Evolutionary conservation across 2,888 invertebrate species (phyloP).

Genomic region (Pocota personata): DNA sequence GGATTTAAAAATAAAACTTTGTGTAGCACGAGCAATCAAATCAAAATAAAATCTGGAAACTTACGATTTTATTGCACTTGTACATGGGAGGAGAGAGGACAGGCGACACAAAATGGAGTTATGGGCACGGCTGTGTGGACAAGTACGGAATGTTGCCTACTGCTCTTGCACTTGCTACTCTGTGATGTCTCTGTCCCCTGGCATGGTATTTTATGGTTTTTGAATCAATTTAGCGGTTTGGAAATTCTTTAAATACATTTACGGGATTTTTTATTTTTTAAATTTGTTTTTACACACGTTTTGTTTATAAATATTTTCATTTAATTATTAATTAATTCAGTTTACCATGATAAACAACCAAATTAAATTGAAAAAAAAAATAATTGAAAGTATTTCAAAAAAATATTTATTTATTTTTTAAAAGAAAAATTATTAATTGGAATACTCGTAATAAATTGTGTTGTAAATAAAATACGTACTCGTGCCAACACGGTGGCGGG

Average conservation of each 20-base stretch:
- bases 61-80: slow-evolving; percentile 63
- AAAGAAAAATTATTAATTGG: background rate
- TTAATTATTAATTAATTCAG: slow-evolving; percentile 49
- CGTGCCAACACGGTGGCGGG: too few species aligned
- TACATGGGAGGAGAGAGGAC: slow-evolving; percentile 22
- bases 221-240: slow-evolving; percentile 58
- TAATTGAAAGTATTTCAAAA: background rate
- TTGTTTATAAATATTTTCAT: slow-evolving; percentile 24
- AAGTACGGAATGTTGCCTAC: slow-evolving; percentile 12
- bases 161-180: background rate
- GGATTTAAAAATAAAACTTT: slow-evolving; percentile 49
- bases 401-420: background rate
- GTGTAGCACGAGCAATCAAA: slow-evolving; percentile 43
- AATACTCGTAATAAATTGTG: background rate
- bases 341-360: slow-evolving; percentile 34
- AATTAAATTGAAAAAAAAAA: slow-evolving; percentile 9
- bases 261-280: background rate
- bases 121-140: slow-evolving; percentile 13
- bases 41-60: slow-evolving; percentile 49
- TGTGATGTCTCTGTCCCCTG: background rate
- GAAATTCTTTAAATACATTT: slow-evolving; percentile 41
- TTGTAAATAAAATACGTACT: background rate
- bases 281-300: slow-evolving; percentile 2
- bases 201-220: slow-evolving; percentile 50
- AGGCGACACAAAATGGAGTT: background rate